Evolutionary conservation across 2,888 invertebrate species (phyloP).

Genomic region (Crocallis elinguaria): DNA sequence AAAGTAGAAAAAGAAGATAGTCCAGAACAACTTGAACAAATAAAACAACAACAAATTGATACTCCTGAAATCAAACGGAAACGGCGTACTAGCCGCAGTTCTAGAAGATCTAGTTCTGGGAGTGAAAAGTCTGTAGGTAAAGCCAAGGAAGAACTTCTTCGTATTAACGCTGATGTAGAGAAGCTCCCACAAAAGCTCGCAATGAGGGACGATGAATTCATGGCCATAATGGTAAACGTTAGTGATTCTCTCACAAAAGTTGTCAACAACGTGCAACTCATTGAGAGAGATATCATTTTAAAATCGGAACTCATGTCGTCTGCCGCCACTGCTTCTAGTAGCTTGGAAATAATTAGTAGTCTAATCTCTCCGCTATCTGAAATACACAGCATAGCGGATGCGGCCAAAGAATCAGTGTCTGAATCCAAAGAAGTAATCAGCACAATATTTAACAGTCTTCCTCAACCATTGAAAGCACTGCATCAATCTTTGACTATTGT

Average conservation of each 20-base stretch:
- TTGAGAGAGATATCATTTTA: slow-evolving; percentile 87
- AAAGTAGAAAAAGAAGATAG: slow-evolving; percentile 42
- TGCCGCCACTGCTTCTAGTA: slow-evolving; percentile 87
- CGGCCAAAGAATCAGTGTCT: slow-evolving; percentile 72
- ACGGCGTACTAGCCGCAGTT: slow-evolving; percentile 72
- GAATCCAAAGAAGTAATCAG: slow-evolving; percentile 71
- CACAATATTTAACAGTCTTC: slow-evolving; percentile 83
- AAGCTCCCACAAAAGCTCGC: slow-evolving; percentile 34
- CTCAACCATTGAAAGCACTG: slow-evolving; percentile 85
- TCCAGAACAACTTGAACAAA: neutral
- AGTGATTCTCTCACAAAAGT: slow-evolving; percentile 73
- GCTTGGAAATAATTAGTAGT: slow-evolving; percentile 87
- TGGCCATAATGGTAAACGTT: slow-evolving; percentile 50
- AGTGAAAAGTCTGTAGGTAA: slow-evolving; percentile 79
- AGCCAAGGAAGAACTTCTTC: slow-evolving; percentile 63
- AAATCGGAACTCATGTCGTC: slow-evolving; percentile 88
- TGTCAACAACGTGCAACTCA: slow-evolving; percentile 83
- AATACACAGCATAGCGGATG: slow-evolving; percentile 86
- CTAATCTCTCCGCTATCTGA: slow-evolving; percentile 86
- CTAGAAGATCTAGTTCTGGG: slow-evolving; percentile 71
- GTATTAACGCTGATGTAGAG: slow-evolving; percentile 30
- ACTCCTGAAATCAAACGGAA: slow-evolving; percentile 50
- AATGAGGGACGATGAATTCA: slow-evolving; percentile 56
- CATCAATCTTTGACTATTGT: slow-evolving; percentile 87
- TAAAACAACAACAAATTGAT: slow-evolving; percentile 26